Evolutionary conservation across 2,888 invertebrate genomes (phyloP), one percentile per base, ranked within the genome.

Genomic region (Drosophila paranaensis): DNA sequence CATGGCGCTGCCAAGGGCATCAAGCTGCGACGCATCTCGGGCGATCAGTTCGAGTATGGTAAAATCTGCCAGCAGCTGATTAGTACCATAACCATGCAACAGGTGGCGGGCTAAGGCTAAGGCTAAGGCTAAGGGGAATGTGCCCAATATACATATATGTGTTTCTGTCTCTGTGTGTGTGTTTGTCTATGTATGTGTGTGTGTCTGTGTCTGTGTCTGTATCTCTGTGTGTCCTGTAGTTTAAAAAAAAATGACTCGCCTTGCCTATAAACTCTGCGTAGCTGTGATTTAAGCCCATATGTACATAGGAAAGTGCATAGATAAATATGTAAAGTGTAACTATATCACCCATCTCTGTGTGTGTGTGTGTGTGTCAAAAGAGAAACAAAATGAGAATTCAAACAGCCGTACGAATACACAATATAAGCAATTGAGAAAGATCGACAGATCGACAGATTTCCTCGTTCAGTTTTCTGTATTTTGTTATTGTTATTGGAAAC

Each of bases 11-110:
- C 95, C 56, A 97, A 97, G 82, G 97, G 97, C 9, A 94, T 97
- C 83, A 97, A 97, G 84, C 95, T 98, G 95, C 93, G 97, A 62
- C 93, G 97, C 89, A 97, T 98, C 84, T 97, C 97, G 0, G 97
- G 97, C 6, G 97, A 98, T 92, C 97, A 97, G 92, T 94, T 96
- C 81, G 97, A 97, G 90, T 97, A 97, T 90, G 97, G 96, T 74
- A 96, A 97, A 92, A 94, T 97, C 45, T 97, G 97, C 92, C 96
- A 97, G 91, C 97, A 97, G 93, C 93, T 98, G 84, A 97, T 97
- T 69, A 96, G 96, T 56, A 97, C 97, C 91, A 95, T 97, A 94
- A 96, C 96, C 66, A 96, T 96, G 91, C 96, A 93, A 65, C 90
- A 90, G 81, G 90, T 91, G 62, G 89, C 87, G 13, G 91, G 90